Base-by-base conservation (phyloP, 1,140 invertebrate species). In the Thalassaphorura encarpata region DNA sequence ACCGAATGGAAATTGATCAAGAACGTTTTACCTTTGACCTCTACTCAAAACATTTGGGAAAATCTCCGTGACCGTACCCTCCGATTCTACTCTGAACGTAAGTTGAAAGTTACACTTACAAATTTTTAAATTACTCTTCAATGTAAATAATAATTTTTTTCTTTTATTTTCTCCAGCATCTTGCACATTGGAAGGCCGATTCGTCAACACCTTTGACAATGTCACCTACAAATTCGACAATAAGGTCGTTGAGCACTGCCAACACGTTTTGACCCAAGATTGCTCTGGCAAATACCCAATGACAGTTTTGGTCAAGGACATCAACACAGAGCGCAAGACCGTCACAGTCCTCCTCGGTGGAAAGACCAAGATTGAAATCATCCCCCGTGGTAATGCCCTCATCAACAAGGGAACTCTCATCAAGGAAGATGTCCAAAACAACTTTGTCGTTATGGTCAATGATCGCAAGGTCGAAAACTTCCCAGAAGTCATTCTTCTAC, bases 201-300 rank as follows among this genome's bases (percentile, higher is more conserved):
- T 42, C 45, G 31, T 64, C 39, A 47, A 39, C 47, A 61, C 58
- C 52, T 64, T 61, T 40, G 63, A 64, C 56, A 60, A 60, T 26
- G 60, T 65, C n/a, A 61, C 60, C 26, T 47, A 28, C 45, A n/a
- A 42, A 18, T 62, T 58, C 60, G 27, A 54, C 39, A 26, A 36
- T 19, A 31, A 55, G 4, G 58, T 52, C 19, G 33, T 45, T 16
- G 18, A 40, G n/a, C 57, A 55, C 4, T 64, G 63, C 28, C 28
- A 54, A 16, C 52, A 55, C 33, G 23, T 64, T 26, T 49, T 64
- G 48, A 43, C 56, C 45, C 46, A 57, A 31, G 58, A 64, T 18
- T 60, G 62, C 40, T 54, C 62, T 18, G 56, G 62, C 6, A 47
- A 31, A 16, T 40, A 52, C 42, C 54, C 62, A 39, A 58, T 61